Conservation (phyloP, 2,113 vertebrate species). For the Machaerirhynchus nigripectus region DNA sequence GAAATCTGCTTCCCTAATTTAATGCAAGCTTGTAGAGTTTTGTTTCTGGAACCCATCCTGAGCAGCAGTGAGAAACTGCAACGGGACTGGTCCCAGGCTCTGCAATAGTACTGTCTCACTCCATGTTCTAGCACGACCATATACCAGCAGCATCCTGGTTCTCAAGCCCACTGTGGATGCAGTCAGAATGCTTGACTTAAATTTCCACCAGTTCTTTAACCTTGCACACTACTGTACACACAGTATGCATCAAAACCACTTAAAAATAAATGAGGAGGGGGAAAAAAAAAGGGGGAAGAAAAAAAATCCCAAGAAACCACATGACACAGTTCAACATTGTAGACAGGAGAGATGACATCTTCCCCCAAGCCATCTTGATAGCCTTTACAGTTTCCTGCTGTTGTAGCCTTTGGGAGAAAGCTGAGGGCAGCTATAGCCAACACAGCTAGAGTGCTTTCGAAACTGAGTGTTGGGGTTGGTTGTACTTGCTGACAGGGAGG, state of each 20-base stretch:
- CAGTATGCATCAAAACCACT: not conserved
- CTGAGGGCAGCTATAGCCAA: not conserved
- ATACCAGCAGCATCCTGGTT: not conserved
- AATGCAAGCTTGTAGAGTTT: slow-evolving; percentile 21
- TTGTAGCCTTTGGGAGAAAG: not conserved
- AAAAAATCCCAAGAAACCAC: not conserved
- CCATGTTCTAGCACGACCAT: not conserved
- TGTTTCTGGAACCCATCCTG: slow-evolving; percentile 19
- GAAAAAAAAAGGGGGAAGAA: not conserved
- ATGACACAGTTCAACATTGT: not conserved
- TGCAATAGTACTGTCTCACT: not conserved
- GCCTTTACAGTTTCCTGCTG: not conserved
- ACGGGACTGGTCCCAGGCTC: not conserved
- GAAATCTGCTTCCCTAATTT: slow-evolving; percentile 50
- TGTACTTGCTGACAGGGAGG: not conserved
- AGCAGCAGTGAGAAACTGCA: not conserved
- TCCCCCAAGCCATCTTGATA: not conserved
- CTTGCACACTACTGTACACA: not conserved
- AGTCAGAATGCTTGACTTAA: not conserved
- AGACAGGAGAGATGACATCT: not conserved
- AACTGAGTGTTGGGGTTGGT: not conserved
- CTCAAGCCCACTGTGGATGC: not conserved
- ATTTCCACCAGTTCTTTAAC: not conserved
- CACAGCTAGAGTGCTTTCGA: not conserved
- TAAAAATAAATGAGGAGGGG: not conserved